A percentile compares a stretch with the other conserved stretches of the same genome.
These are phyloP conservation scores for Galleria mellonella DNA, from an alignment of 1,140 invertebrate species.

Conservation along the genomic window DNA sequence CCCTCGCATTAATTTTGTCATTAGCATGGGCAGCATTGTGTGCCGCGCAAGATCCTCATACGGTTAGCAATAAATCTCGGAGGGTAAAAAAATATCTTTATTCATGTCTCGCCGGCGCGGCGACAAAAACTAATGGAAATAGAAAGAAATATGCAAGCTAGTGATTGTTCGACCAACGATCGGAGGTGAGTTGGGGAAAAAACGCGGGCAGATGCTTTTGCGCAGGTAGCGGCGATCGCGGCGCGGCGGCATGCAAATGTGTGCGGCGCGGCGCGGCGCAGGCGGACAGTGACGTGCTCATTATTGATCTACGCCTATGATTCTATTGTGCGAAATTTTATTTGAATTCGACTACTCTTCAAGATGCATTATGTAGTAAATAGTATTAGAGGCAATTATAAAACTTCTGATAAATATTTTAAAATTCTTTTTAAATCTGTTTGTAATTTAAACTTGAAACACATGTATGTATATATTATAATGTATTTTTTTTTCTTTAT, in stretches of 20 bases:
- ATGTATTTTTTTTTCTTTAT: no score
- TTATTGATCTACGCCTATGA: no score
- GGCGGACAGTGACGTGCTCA: no score
- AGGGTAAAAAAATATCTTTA: not conserved
- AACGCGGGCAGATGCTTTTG: slow-evolving; percentile 1
- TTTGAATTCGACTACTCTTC: no score
- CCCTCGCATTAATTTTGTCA: not conserved
- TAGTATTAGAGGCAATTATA: no score
- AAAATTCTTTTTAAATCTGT: no score
- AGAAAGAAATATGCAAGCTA: slow-evolving; percentile 1
- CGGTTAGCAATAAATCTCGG: not conserved
- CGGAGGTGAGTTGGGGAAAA: not conserved
- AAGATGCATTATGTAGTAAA: no score
- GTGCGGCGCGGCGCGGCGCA: not conserved
- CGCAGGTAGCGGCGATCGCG: not conserved
- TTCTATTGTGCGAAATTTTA: no score
- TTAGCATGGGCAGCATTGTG: not conserved
- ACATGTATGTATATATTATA: no score
- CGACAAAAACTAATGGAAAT: slow-evolving; percentile 1
- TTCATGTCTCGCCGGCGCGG: not conserved
- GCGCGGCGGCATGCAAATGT: slow-evolving; percentile 3
- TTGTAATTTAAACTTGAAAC: no score
- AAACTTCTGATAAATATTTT: no score
- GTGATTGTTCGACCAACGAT: slow-evolving; percentile 1
- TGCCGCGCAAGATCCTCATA: not conserved